Evolutionary conservation across 1,140 invertebrate species (phyloP).

Genomic region (Sitodiplosis mosellana): DNA sequence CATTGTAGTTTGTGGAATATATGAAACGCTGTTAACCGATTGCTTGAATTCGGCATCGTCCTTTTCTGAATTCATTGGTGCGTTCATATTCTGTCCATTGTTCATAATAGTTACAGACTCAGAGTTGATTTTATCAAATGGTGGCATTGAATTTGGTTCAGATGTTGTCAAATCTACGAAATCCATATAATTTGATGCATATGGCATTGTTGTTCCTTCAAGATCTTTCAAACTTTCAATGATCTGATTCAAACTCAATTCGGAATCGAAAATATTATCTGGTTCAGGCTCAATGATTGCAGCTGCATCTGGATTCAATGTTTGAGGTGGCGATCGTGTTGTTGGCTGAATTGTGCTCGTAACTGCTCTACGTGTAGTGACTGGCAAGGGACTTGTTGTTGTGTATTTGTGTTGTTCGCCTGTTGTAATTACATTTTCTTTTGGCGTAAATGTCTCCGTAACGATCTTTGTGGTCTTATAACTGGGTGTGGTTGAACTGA

Average conservation of each 20-base stretch:
- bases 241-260: neutral
- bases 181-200: too few relatives aligned
- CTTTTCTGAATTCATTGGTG: too few relatives aligned
- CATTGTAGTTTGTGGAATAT: too few relatives aligned
- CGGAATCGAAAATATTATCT: neutral
- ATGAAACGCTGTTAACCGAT: too few relatives aligned
- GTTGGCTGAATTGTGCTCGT: constrained; percentile 6
- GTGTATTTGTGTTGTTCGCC: neutral
- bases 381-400: neutral
- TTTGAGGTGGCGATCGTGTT: constrained; percentile 8
- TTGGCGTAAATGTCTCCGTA: neutral
- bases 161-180: too few relatives aligned
- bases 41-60: too few relatives aligned
- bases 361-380: neutral
- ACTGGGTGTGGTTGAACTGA: constrained; percentile 1
- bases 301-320: constrained; percentile 4
- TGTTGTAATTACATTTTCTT: neutral
- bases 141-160: too few relatives aligned
- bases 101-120: too few relatives aligned
- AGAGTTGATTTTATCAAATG: too few relatives aligned
- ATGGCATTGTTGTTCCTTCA: too few relatives aligned
- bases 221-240: constrained; percentile 4
- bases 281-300: neutral
- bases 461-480: neutral
- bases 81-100: too few relatives aligned